Evolutionary conservation across 1,140 invertebrate genomes (phyloP).

Genomic region (Papilio glaucus): DNA sequence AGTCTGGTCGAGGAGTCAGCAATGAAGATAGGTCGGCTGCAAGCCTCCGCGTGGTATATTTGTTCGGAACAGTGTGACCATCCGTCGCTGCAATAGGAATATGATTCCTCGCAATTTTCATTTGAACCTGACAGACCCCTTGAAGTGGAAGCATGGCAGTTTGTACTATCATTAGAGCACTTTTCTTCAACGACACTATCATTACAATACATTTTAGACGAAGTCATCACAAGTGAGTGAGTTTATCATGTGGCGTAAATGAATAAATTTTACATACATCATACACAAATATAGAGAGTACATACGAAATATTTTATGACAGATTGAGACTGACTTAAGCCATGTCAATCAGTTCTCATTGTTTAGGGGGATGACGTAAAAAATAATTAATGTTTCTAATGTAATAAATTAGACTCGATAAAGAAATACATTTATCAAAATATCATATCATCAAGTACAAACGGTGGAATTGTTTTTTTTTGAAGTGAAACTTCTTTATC

Average conservation of each 20-base stretch:
- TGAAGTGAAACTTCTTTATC: too few species aligned
- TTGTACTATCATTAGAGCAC: slow-evolving; percentile 44
- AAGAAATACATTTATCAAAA: background rate
- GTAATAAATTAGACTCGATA: background rate
- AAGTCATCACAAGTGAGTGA: background rate
- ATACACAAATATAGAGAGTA: slow-evolving; percentile 1
- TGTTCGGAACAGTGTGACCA: slow-evolving; percentile 52
- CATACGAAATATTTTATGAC: slow-evolving; percentile 9
- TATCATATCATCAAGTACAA: too few species aligned
- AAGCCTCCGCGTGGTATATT: slow-evolving; percentile 36
- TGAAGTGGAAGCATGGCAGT: slow-evolving; percentile 56
- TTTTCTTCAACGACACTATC: slow-evolving; percentile 38
- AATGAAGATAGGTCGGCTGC: slow-evolving; percentile 54
- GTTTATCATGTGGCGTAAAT: background rate
- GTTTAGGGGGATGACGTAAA: background rate
- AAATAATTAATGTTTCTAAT: background rate
- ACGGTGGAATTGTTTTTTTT: too few species aligned
- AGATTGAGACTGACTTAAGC: background rate
- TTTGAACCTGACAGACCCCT: slow-evolving; percentile 53
- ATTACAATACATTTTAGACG: slow-evolving; percentile 30
- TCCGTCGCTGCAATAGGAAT: slow-evolving; percentile 47
- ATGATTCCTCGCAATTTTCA: slow-evolving; percentile 52
- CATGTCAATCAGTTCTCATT: background rate
- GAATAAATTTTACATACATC: slow-evolving; percentile 30
- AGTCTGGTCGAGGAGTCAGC: slow-evolving; percentile 52